Evolutionary conservation across 2,113 vertebrate genomes (phyloP).

Genomic region (Mola mola): DNA sequence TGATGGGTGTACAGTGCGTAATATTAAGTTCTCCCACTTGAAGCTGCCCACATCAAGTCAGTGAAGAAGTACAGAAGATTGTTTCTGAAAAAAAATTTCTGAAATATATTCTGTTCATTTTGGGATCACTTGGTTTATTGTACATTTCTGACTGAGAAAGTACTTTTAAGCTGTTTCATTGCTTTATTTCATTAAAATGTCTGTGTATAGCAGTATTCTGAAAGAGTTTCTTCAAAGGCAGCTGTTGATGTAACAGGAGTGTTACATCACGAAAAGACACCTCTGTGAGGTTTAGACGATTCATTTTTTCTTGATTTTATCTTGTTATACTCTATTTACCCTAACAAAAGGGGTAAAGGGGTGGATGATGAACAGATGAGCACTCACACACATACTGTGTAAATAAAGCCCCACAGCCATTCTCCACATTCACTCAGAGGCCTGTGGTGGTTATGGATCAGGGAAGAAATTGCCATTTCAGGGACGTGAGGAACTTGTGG

Average conservation of each 20-base stretch:
- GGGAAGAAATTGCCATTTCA: slow-evolving; percentile 47
- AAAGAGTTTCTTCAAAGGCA: slow-evolving; percentile 10
- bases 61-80: too few relatives aligned
- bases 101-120: too few relatives aligned
- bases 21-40: too few relatives aligned
- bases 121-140: too few relatives aligned
- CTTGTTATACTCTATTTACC: slow-evolving; percentile 41
- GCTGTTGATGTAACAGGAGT: not conserved
- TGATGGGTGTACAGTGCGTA: too few relatives aligned
- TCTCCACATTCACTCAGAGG: slow-evolving; percentile 10
- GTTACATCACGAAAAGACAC: slow-evolving; percentile 15
- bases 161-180: too few relatives aligned
- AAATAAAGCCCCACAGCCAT: slow-evolving; percentile 21
- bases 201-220: too few relatives aligned
- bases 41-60: too few relatives aligned
- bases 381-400: slow-evolving; percentile 13
- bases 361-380: slow-evolving; percentile 20
- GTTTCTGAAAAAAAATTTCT: too few relatives aligned
- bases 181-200: too few relatives aligned
- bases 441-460: slow-evolving; percentile 47
- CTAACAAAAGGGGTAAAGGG: slow-evolving; percentile 4
- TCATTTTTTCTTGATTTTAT: slow-evolving; percentile 11
- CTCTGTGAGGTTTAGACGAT: slow-evolving; percentile 4
- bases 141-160: too few relatives aligned
- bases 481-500: slow-evolving; percentile 25